Evolutionary conservation across 2,113 vertebrate genomes (phyloP).

Genomic region (Oncorhynchus nerka): DNA sequence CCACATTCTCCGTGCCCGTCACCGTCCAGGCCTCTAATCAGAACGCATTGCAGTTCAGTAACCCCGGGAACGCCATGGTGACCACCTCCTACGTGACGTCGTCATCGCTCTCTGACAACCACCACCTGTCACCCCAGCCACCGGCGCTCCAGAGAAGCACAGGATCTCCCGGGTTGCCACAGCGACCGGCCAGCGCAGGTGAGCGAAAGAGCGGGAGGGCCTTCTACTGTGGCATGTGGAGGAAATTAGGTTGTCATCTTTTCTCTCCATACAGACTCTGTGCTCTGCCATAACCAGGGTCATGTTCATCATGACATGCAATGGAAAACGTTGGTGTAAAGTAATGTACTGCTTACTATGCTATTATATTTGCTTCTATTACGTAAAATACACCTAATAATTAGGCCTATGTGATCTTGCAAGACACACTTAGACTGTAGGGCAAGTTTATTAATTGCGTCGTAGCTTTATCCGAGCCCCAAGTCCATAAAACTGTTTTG

Average conservation of each 20-base stretch:
- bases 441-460: no score
- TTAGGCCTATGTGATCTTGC: no score
- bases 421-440: no score
- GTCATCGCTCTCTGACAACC: conserved; percentile 88
- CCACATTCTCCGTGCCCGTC: conserved; percentile 95
- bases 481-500: no score
- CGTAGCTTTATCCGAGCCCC: no score
- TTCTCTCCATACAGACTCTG: neutral
- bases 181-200: conserved; percentile 96
- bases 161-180: conserved; percentile 91
- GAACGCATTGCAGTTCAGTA: conserved; percentile 92
- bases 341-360: no score
- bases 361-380: no score
- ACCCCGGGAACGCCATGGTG: conserved; percentile 87
- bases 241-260: neutral
- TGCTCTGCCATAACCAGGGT: neutral
- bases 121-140: conserved; percentile 94
- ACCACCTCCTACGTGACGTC: conserved; percentile 92
- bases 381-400: no score
- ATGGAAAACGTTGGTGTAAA: no score
- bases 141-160: conserved; percentile 89
- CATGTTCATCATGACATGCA: no score
- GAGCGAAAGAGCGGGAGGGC: conserved; percentile 41
- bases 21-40: conserved; percentile 92
- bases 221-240: conserved; percentile 6